phyloP scores from a whole-genome alignment of 2,797 vertebrate genomes.

The Rhinogobio ventralis region DNA sequence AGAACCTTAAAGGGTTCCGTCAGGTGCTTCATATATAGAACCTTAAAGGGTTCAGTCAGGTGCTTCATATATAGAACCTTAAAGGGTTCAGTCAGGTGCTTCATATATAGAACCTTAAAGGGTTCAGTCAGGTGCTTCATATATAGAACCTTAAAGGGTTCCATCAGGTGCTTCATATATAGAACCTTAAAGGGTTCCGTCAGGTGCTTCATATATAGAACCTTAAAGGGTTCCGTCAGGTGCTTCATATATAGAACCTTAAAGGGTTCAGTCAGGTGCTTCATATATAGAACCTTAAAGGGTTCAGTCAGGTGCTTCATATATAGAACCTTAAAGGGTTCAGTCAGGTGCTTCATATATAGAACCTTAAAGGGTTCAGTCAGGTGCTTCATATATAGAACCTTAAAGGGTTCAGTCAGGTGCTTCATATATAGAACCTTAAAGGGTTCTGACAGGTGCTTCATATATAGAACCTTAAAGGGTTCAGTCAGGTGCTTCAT shows the following conservation, averaged over 20 bases:
- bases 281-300: not conserved
- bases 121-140: fast-evolving
- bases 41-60: fast-evolving
- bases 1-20: too few relatives aligned
- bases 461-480: not conserved
- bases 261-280: fast-evolving
- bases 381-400: not conserved
- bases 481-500: fast-evolving
- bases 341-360: fast-evolving
- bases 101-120: not conserved
- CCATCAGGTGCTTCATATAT: fast-evolving
- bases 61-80: not conserved
- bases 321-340: not conserved
- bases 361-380: too few relatives aligned
- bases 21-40: fast-evolving
- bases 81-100: fast-evolving
- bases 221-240: not conserved
- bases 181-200: not conserved
- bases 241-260: not conserved
- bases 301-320: fast-evolving
- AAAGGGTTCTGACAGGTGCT: fast-evolving
- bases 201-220: fast-evolving
- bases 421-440: not conserved
- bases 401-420: too few relatives aligned
- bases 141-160: not conserved